Evolutionary conservation across 1,140 invertebrate genomes (phyloP).

Genomic region (Brachionus calyciflorus): DNA sequence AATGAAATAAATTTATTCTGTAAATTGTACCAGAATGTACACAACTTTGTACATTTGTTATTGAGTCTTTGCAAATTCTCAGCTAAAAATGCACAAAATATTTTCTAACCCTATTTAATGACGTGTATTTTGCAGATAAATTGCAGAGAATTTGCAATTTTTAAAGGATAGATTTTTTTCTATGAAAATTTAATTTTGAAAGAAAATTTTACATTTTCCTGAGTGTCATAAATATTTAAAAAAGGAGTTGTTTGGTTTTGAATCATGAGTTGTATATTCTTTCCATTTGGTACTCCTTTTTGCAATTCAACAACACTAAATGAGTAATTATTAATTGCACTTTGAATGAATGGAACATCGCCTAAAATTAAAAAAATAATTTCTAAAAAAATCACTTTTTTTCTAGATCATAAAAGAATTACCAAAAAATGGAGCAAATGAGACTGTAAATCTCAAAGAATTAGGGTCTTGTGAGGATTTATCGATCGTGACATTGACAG

Average conservation of each 20-base stretch:
- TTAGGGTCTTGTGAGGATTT: not conserved
- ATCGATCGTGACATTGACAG: not conserved
- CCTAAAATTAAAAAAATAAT: not conserved
- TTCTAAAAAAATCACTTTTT: not conserved
- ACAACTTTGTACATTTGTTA: too few species aligned
- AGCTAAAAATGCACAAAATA: too few species aligned
- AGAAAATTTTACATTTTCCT: not conserved
- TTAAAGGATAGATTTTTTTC: not conserved
- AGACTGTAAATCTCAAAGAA: not conserved
- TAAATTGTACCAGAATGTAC: too few species aligned
- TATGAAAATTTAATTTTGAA: not conserved
- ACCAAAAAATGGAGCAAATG: not conserved
- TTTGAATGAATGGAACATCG: not conserved
- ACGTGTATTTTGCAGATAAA: too few species aligned
- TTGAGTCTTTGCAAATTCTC: too few species aligned
- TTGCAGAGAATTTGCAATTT: too few species aligned
- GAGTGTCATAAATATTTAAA: not conserved
- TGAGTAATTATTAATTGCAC: not conserved
- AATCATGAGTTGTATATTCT: not conserved
- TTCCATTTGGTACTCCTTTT: not conserved
- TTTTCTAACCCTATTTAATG: too few species aligned
- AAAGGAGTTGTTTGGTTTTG: not conserved
- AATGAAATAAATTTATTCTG: too few species aligned
- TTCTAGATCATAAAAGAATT: not conserved
- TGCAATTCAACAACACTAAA: not conserved